Percentiles rank a stretch among this genome's conserved stretches.
Conservation (phyloP, 2,888 invertebrate species). For the Lottia scabra region DNA sequence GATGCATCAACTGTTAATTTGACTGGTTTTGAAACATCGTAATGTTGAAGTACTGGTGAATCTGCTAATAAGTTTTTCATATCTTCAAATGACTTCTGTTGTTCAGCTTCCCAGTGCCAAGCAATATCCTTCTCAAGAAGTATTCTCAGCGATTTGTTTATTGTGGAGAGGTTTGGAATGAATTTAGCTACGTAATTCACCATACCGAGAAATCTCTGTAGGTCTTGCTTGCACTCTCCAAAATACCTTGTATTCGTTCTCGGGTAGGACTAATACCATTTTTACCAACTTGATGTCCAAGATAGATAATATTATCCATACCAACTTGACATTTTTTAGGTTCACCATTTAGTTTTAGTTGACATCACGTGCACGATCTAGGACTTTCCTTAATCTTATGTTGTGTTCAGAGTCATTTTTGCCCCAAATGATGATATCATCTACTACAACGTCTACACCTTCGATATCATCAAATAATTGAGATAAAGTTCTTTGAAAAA, state of each 20-base stretch:
- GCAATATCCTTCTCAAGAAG: slow-evolving; percentile 14
- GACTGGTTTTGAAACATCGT: slow-evolving; percentile 11
- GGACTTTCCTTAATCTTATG: not conserved
- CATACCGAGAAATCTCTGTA: slow-evolving; percentile 26
- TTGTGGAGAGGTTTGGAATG: slow-evolving; percentile 24
- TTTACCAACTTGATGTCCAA: slow-evolving; percentile 20
- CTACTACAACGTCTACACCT: slow-evolving; percentile 29
- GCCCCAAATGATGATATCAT: slow-evolving; percentile 34
- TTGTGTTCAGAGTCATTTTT: slow-evolving; percentile 26
- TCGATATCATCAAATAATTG: slow-evolving; percentile 25
- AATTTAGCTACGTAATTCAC: slow-evolving; percentile 35
- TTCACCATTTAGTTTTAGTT: slow-evolving; percentile 22
- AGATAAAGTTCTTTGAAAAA: slow-evolving; percentile 27
- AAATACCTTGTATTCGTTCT: slow-evolving; percentile 25
- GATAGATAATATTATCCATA: slow-evolving; percentile 14
- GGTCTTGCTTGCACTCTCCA: slow-evolving; percentile 16
- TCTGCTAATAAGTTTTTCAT: slow-evolving; percentile 24
- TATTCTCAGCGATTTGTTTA: slow-evolving; percentile 16
- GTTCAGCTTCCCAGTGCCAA: slow-evolving; percentile 23
- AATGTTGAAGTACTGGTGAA: slow-evolving; percentile 24
- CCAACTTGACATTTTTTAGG: slow-evolving; percentile 18
- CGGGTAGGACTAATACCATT: slow-evolving; percentile 27
- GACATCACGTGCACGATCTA: slow-evolving; percentile 8
- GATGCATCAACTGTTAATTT: slow-evolving; percentile 26
- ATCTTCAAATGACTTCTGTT: slow-evolving; percentile 24